Base-by-base conservation (phyloP, 1,140 invertebrate genomes). In the Lepidostoma basale region DNA sequence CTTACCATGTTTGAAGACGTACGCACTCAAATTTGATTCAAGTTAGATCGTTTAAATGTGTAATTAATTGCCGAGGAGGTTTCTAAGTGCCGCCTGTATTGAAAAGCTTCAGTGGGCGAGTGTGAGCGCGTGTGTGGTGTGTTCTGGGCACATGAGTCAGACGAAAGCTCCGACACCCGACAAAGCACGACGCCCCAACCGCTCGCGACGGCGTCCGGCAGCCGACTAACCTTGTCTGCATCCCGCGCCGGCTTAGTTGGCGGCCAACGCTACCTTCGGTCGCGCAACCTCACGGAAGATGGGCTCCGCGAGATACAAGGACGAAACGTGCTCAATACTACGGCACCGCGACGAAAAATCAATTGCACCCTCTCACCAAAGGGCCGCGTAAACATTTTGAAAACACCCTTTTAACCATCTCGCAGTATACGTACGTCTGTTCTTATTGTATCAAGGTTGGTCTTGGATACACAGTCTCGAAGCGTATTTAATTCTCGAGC, bases 131-230 rank as follows among this genome's bases (percentile, higher is more conserved):
- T n/a, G 33, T 36, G 33, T 5, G 33, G 33, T 5, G 49, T 54
- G 49, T 30, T 3, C 49, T 54, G 49, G 49, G 28, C 49, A 54
- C 49, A 54, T 26, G 33, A 28, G 49, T 54, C 49, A 30, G 49
- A 30, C 49, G 49, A 54, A 36, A 54, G 49, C 49, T 54, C 20
- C n/a, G 25, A 28, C 25, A n/a, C 33, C 6, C n/a, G 25, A 8
- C 8, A 49, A n/a, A 54, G n/a, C 33, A 25, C 49, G 16, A 16
- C 49, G 20, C 33, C 49, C n/a, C 49, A 26, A 54, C 49, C 49
- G 49, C 49, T 54, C 49, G 49, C 49, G 49, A 54, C 26, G 49
- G n/a, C 49, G 49, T 28, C 49, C 9, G 49, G 25, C 26, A 30
- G 49, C 49, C 25, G 49, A 54, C 49, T 54, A 30, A 30, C 49